These are phyloP conservation scores for Mnemiopsis leidyi DNA, from an alignment of 37 sponge, comb jelly and placozoan genomes.

Conservation along the genomic window DNA sequence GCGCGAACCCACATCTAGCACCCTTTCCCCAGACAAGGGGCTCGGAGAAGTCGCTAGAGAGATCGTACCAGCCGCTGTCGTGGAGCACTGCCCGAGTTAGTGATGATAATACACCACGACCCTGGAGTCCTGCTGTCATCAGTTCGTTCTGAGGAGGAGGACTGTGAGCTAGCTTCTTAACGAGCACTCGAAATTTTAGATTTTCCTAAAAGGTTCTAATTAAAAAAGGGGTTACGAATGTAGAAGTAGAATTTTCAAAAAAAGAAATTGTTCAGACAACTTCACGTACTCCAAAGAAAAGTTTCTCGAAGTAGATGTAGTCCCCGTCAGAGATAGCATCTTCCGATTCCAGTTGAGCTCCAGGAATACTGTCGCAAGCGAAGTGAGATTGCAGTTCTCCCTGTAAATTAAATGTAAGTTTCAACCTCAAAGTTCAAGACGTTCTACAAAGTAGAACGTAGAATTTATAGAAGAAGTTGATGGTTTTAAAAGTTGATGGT, in stretches of 20 bases:
- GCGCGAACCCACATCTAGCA: not conserved
- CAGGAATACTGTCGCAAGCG: not conserved
- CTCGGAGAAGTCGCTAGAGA: not conserved
- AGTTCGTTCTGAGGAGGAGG: conserved; percentile 11
- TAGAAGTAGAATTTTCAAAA: no score
- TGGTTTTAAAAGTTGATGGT: no score
- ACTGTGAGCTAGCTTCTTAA: no score
- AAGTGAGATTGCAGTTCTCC: not conserved
- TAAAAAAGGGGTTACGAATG: no score
- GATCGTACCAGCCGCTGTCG: conserved; percentile 30
- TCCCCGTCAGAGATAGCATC: not conserved
- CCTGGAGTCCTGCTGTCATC: not conserved
- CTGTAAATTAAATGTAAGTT: not conserved
- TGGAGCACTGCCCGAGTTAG: not conserved
- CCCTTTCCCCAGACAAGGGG: not conserved
- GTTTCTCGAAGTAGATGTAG: conserved; percentile 7
- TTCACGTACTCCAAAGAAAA: conserved; percentile 24
- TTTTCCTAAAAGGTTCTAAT: no score
- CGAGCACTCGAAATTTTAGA: no score
- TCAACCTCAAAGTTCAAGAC: no score
- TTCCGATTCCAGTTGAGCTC: conserved; percentile 1
- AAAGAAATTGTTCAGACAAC: no score
- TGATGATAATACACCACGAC: not conserved
- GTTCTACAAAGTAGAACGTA: no score
- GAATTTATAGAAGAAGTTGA: no score